Evolutionary conservation across 2,888 invertebrate genomes (phyloP).

Genomic region (Drosophila mettleri): DNA sequence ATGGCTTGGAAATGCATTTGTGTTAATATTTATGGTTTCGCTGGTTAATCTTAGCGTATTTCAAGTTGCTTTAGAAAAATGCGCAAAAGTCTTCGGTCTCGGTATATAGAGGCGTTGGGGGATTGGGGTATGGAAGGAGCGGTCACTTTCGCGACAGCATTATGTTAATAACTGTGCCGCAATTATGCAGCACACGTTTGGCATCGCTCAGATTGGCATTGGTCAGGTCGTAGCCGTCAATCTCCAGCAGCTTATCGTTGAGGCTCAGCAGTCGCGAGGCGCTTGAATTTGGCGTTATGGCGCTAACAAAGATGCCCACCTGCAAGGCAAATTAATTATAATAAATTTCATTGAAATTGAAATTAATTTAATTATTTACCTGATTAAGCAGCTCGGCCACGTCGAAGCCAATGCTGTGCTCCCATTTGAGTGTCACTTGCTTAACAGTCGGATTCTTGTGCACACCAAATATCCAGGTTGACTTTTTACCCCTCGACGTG

Average conservation of each 20-base stretch:
- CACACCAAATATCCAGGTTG: conserved; percentile 83
- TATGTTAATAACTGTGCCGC: conserved; percentile 81
- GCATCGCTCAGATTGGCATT: conserved; percentile 81
- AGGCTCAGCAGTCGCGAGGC: conserved; percentile 75
- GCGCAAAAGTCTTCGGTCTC: conserved; percentile 80
- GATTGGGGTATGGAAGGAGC: conserved; percentile 13
- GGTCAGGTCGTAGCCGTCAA: conserved; percentile 84
- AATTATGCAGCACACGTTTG: conserved; percentile 76
- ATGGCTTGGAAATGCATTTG: conserved; percentile 49
- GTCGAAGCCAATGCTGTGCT: conserved; percentile 80
- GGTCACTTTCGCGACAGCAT: conserved; percentile 84
- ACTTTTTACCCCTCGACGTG: conserved; percentile 64
- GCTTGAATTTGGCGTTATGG: conserved; percentile 76
- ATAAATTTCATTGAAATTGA: too few species aligned
- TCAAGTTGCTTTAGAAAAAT: conserved; percentile 73
- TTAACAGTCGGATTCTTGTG: conserved; percentile 85
- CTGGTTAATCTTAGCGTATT: conserved; percentile 44
- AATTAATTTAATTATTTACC: conserved; percentile 46
- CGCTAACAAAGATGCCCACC: conserved; percentile 82
- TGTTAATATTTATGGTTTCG: conserved; percentile 54
- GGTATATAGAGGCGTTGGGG: conserved; percentile 44
- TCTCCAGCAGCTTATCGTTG: conserved; percentile 83
- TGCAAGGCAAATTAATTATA: conserved; percentile 5
- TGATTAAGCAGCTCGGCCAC: conserved; percentile 80
- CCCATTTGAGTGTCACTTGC: conserved; percentile 82